These are phyloP conservation scores for Trematomus loennbergii DNA, from an alignment of 2,113 vertebrate species.

Conservation along the genomic window DNA sequence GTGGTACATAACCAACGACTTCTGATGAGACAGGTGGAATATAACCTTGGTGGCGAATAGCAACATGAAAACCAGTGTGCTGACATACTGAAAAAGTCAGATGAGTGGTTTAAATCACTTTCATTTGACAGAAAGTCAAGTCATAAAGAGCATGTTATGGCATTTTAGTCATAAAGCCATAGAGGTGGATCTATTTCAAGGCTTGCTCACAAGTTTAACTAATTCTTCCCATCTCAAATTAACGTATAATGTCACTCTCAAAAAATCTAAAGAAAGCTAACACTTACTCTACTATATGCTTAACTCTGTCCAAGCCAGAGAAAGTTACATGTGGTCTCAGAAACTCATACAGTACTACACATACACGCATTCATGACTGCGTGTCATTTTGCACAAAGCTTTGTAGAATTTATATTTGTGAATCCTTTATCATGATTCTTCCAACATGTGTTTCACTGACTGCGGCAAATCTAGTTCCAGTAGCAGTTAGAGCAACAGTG, in stretches of 20 bases:
- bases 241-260: background rate
- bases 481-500: background rate
- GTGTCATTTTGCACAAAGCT: background rate
- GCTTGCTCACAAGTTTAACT: background rate
- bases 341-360: background rate
- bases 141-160: constrained; percentile 12
- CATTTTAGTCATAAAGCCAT: background rate
- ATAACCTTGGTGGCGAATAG: background rate
- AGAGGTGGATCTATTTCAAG: constrained; percentile 24
- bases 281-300: background rate
- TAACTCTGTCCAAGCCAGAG: background rate
- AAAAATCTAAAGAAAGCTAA: background rate
- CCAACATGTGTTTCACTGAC: background rate
- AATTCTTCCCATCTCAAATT: constrained; percentile 9
- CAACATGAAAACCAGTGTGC: background rate
- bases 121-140: background rate
- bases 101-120: constrained; percentile 12
- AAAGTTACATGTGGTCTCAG: background rate
- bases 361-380: background rate
- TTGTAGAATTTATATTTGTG: background rate
- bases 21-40: background rate
- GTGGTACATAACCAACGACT: no score
- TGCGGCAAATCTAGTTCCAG: background rate
- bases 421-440: background rate
- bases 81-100: background rate